A percentile compares a stretch with the other conserved stretches of the same genome.
Evolutionary conservation across 2,113 vertebrate species (phyloP).

Genomic region (Chamaea fasciata): DNA sequence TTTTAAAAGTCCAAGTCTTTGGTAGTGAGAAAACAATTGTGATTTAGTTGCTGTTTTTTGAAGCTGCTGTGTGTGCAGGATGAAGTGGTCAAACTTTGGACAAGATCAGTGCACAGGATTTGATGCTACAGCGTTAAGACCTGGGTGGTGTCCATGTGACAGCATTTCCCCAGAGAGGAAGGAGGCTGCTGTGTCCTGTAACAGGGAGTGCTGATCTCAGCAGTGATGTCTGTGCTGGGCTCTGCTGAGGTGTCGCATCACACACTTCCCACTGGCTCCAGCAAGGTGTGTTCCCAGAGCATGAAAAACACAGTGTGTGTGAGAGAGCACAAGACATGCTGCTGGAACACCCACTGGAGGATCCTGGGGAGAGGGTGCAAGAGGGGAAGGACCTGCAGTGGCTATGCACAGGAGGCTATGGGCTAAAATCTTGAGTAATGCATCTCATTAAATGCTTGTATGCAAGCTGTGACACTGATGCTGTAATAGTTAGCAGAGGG

Average conservation of each 20-base stretch:
- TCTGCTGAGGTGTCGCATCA: background rate
- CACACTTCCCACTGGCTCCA: background rate
- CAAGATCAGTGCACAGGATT: background rate
- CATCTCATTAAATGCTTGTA: background rate
- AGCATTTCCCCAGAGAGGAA: background rate
- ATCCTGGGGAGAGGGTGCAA: background rate
- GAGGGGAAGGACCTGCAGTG: background rate
- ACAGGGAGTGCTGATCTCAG: background rate
- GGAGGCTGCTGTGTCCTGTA: background rate
- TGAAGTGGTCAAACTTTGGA: background rate
- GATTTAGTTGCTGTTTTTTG: background rate
- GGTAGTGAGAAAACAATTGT: background rate
- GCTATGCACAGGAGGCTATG: background rate
- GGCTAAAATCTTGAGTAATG: background rate
- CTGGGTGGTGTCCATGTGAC: background rate
- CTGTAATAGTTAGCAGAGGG: background rate
- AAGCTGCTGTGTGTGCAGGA: background rate
- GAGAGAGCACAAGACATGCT: background rate
- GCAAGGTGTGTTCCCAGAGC: background rate
- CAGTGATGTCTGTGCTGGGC: rapidly evolving
- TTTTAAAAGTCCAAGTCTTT: background rate
- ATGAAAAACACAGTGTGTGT: background rate
- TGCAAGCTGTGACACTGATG: background rate
- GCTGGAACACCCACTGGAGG: background rate
- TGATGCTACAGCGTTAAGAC: background rate